phyloP scores from a whole-genome alignment of 1,140 invertebrate genomes.

The Matsumurasca onukii region DNA sequence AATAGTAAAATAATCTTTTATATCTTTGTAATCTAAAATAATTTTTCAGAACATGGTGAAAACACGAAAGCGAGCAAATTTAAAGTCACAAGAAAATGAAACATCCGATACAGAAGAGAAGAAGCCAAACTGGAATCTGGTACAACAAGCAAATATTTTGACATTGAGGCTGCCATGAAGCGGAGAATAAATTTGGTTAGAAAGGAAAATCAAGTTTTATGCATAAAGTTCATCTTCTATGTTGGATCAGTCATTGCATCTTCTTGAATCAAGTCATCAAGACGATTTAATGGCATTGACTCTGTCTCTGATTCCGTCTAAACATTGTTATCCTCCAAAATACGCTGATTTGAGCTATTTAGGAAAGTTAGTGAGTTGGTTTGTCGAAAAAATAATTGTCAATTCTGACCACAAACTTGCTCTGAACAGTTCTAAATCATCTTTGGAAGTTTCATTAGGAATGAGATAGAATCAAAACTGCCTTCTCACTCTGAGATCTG shows the following conservation, averaged over 20 bases:
- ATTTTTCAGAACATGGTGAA: conserved; percentile 11
- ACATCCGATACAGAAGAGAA: neutral
- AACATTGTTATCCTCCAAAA: conserved; percentile 69
- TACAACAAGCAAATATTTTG: conserved; percentile 46
- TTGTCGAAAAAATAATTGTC: conserved; percentile 53
- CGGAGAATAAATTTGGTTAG: conserved; percentile 71
- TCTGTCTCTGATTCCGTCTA: conserved; percentile 71
- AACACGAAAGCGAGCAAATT: neutral
- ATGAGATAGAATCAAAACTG: conserved; percentile 62
- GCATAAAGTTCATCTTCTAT: conserved; percentile 85
- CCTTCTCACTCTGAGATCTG: conserved; percentile 58
- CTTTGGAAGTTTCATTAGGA: conserved; percentile 50
- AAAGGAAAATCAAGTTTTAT: conserved; percentile 73
- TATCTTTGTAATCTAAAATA: neutral
- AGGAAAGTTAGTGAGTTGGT: conserved; percentile 77
- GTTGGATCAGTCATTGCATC: conserved; percentile 78
- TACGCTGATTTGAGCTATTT: conserved; percentile 70
- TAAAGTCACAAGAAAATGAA: neutral
- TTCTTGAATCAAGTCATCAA: conserved; percentile 73
- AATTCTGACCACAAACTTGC: conserved; percentile 45
- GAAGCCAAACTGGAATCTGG: neutral
- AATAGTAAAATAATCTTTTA: too few relatives aligned
- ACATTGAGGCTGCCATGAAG: conserved; percentile 70
- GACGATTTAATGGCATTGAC: conserved; percentile 63
- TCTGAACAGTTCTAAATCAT: conserved; percentile 37